These are phyloP conservation scores for Pristionchus entomophagus DNA, from an alignment of 2,888 invertebrate species.

Conservation along the genomic window DNA sequence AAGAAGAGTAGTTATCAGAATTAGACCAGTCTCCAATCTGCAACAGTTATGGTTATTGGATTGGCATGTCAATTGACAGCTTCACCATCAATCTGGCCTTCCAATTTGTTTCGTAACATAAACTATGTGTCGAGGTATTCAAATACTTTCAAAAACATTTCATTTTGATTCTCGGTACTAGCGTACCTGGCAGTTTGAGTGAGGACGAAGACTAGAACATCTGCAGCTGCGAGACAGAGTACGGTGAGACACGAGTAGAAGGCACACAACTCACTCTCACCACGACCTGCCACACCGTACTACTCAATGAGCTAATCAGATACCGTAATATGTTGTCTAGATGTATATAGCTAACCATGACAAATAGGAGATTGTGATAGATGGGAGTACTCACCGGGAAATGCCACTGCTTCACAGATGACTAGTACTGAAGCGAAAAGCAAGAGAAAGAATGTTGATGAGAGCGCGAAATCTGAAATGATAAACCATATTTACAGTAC, in stretches of 20 bases:
- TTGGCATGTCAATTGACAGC: no score
- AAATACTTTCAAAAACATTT: no score
- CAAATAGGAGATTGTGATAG: neutral
- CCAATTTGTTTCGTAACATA: no score
- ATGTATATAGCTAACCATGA: neutral
- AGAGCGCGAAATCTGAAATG: conserved; percentile 13
- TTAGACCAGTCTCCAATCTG: conserved; percentile 43
- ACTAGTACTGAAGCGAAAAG: conserved; percentile 10
- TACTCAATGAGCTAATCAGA: neutral
- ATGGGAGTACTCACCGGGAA: conserved; percentile 5
- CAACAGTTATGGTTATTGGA: neutral
- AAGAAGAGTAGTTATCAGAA: conserved; percentile 22
- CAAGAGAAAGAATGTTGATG: conserved; percentile 4
- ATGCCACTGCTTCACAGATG: conserved; percentile 25
- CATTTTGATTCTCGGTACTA: no score
- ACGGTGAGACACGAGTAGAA: conserved; percentile 29
- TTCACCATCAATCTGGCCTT: no score
- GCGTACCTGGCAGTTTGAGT: conserved; percentile 34
- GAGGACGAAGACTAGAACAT: conserved; percentile 20
- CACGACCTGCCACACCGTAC: neutral
- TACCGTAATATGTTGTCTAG: conserved; percentile 13
- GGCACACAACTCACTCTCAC: conserved; percentile 31
- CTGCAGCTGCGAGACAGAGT: neutral
- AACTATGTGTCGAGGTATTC: neutral
- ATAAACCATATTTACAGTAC: neutral